Evolutionary conservation across 2,113 vertebrate genomes (phyloP).

Genomic region (Manacus vitellinus): DNA sequence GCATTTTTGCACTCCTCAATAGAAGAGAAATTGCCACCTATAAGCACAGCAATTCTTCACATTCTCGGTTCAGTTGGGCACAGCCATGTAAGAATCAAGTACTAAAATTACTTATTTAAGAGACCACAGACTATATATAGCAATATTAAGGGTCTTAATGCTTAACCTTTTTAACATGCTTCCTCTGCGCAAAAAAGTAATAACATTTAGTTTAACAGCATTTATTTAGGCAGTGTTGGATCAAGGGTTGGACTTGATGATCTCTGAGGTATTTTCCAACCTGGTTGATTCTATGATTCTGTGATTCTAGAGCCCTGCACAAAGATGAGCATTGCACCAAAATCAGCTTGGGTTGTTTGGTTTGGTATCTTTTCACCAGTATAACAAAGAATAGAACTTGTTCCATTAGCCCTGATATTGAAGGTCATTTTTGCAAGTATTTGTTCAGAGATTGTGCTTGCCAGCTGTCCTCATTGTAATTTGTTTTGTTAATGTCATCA

Average conservation of each 20-base stretch:
- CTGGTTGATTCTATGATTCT: too few species aligned
- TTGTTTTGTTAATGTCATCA: neutral
- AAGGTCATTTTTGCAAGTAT: neutral
- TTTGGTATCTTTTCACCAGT: neutral
- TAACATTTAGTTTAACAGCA: too few species aligned
- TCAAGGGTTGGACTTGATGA: too few species aligned
- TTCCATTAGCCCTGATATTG: neutral
- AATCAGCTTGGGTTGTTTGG: neutral
- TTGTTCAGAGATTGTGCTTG: neutral
- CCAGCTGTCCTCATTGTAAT: neutral
- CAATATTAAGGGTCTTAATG: neutral
- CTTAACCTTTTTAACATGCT: neutral
- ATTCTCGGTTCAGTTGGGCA: neutral
- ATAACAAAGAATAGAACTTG: neutral
- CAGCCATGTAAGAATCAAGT: neutral
- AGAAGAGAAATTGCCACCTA: neutral
- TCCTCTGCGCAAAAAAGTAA: neutral
- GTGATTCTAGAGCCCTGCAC: neutral
- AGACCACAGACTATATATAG: neutral
- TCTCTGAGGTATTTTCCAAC: too few species aligned
- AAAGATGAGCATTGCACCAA: neutral
- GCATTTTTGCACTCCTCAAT: neutral
- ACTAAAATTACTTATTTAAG: neutral
- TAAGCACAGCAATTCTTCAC: neutral
- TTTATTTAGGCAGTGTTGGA: too few species aligned